phyloP scores from a whole-genome alignment of 2,797 vertebrate genomes.

The Setipinna tenuifilis region DNA sequence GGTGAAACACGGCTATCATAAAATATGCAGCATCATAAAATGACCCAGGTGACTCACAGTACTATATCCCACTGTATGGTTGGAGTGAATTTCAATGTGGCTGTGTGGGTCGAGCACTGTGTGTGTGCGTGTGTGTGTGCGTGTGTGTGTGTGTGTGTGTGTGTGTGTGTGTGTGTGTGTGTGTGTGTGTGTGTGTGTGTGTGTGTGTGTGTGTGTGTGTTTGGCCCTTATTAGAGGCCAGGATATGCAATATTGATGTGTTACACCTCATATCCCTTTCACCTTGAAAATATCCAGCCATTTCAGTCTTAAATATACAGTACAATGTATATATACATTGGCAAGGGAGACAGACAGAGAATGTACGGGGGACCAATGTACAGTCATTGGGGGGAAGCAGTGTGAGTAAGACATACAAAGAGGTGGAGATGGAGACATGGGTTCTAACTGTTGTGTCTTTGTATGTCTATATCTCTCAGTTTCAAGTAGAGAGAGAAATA shows the following conservation, averaged over 20 bases:
- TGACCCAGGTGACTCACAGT: no score
- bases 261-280: background rate
- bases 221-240: background rate
- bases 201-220: background rate
- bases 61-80: no score
- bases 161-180: background rate
- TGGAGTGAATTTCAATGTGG: no score
- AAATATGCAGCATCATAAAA: no score
- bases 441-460: background rate
- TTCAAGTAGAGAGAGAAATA: background rate
- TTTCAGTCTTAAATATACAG: background rate
- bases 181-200: background rate
- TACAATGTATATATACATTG: no score
- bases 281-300: constrained; percentile 7
- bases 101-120: background rate
- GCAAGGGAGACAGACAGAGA: background rate
- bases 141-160: no score
- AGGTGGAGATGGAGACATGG: background rate
- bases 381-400: no score
- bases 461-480: background rate
- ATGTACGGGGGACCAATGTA: no score
- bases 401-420: background rate
- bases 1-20: background rate
- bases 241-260: background rate
- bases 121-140: background rate